These are phyloP conservation scores for Oreohelix idahoensis DNA, from an alignment of 1,140 invertebrate species.

Conservation along the genomic window DNA sequence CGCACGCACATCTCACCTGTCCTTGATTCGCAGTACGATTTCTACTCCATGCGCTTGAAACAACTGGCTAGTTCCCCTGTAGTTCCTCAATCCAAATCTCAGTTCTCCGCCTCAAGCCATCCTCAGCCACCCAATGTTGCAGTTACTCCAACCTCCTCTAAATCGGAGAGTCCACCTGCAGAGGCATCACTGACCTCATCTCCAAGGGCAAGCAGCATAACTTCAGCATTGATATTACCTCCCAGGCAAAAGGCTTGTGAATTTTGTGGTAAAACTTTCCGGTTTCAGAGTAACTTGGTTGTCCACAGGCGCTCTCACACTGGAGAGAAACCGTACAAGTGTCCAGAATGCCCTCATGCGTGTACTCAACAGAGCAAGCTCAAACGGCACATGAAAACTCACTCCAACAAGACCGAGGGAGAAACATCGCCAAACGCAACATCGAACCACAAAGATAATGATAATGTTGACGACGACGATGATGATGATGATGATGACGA, in stretches of 20 bases:
- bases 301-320: slow-evolving; percentile 89
- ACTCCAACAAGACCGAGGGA: slow-evolving; percentile 67
- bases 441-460: slow-evolving; percentile 34
- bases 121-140: slow-evolving; percentile 22
- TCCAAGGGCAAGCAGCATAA: slow-evolving; percentile 23
- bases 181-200: slow-evolving; percentile 42
- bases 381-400: slow-evolving; percentile 88
- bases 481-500: slow-evolving; percentile 72
- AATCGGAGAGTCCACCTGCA: slow-evolving; percentile 67
- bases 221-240: slow-evolving; percentile 39
- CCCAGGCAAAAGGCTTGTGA: slow-evolving; percentile 75
- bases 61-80: slow-evolving; percentile 85
- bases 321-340: slow-evolving; percentile 79
- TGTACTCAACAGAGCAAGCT: slow-evolving; percentile 82
- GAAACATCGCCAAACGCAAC: slow-evolving; percentile 71
- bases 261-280: slow-evolving; percentile 93
- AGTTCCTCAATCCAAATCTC: slow-evolving; percentile 80
- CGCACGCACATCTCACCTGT: slow-evolving; percentile 42
- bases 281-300: slow-evolving; percentile 92
- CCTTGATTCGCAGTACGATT: slow-evolving; percentile 79
- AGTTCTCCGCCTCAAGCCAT: background rate
- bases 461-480: slow-evolving; percentile 50
- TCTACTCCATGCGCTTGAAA: slow-evolving; percentile 98
- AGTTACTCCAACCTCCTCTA: slow-evolving; percentile 61
- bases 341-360: slow-evolving; percentile 77